Percentiles rank a stretch among this genome's conserved stretches.
Evolutionary conservation across 2,888 invertebrate species (phyloP).

Genomic region (Agriotes lineatus): DNA sequence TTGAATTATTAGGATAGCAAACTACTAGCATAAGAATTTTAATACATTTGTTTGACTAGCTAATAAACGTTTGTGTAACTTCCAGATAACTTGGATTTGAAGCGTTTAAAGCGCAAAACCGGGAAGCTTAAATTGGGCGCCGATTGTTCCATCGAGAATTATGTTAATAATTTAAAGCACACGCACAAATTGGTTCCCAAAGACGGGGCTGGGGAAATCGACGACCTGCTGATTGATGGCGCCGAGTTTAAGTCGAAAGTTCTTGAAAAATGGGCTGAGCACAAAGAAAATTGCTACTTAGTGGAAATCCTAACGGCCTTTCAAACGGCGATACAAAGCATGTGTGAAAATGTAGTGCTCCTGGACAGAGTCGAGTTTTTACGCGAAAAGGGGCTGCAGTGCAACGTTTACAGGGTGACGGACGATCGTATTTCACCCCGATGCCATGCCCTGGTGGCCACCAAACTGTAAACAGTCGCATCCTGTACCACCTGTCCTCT

Average conservation of each 20-base stretch:
- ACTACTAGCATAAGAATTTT: too few species aligned
- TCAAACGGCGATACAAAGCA: constrained; percentile 69
- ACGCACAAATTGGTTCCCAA: constrained; percentile 53
- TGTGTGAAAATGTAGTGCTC: constrained; percentile 71
- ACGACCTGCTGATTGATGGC: constrained; percentile 25
- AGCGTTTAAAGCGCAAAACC: constrained; percentile 61
- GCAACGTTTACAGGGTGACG: constrained; percentile 71
- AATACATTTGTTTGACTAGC: too few species aligned
- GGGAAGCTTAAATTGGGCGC: constrained; percentile 49
- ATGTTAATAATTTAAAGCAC: constrained; percentile 56
- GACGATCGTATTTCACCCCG: constrained; percentile 76
- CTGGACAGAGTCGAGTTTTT: constrained; percentile 70
- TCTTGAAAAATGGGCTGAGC: constrained; percentile 57
- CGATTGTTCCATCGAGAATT: constrained; percentile 53
- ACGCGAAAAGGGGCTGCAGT: constrained; percentile 62
- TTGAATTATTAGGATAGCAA: too few species aligned
- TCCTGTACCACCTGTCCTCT: constrained; percentile 8
- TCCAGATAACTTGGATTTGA: constrained; percentile 59
- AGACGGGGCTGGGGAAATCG: constrained; percentile 12
- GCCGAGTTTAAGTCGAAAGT: constrained; percentile 47
- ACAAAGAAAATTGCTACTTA: constrained; percentile 60
- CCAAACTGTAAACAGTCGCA: constrained; percentile 59
- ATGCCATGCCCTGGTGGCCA: constrained; percentile 73
- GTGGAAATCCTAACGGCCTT: constrained; percentile 66
- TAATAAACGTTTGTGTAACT: too few species aligned